A percentile compares a stretch with the other conserved stretches of the same genome.
Conservation (phyloP, 2,888 invertebrate species). For the Drepanosiphum platanoidis region DNA sequence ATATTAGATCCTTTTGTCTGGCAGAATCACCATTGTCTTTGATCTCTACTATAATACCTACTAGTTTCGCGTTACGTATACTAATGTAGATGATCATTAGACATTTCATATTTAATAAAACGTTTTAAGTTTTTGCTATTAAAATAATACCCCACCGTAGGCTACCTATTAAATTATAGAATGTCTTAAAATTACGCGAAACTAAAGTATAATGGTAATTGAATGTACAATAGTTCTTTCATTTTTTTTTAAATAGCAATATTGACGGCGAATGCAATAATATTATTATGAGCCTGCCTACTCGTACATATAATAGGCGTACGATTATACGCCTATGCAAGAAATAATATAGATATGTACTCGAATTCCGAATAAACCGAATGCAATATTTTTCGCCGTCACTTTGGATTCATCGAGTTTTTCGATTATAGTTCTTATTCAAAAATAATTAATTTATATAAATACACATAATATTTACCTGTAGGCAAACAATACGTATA, state of each 20-base stretch:
- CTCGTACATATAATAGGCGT: neutral
- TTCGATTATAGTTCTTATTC: neutral
- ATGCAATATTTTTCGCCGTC: too few species aligned
- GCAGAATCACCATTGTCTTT: slow-evolving; percentile 41
- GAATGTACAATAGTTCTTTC: neutral
- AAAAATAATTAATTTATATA: too few species aligned
- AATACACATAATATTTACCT: neutral
- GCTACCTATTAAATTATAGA: neutral
- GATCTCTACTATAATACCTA: slow-evolving; percentile 36
- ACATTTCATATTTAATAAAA: slow-evolving; percentile 12
- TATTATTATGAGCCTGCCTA: neutral
- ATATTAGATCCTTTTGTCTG: slow-evolving; percentile 34
- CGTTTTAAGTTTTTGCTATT: neutral
- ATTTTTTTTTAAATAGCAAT: too few species aligned
- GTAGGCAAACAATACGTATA: neutral
- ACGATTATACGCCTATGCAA: neutral
- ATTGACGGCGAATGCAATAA: neutral
- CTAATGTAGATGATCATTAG: slow-evolving; percentile 38
- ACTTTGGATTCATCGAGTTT: neutral
- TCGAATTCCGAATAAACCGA: neutral
- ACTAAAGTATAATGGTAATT: neutral
- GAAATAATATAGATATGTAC: too few species aligned
- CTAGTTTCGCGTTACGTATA: neutral
- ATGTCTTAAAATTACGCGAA: neutral
- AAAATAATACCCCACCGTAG: neutral